A percentile compares a stretch with the other conserved stretches of the same genome.
phyloP scores from a whole-genome alignment of 2,888 invertebrate genomes.

The Tethea ocularis region DNA sequence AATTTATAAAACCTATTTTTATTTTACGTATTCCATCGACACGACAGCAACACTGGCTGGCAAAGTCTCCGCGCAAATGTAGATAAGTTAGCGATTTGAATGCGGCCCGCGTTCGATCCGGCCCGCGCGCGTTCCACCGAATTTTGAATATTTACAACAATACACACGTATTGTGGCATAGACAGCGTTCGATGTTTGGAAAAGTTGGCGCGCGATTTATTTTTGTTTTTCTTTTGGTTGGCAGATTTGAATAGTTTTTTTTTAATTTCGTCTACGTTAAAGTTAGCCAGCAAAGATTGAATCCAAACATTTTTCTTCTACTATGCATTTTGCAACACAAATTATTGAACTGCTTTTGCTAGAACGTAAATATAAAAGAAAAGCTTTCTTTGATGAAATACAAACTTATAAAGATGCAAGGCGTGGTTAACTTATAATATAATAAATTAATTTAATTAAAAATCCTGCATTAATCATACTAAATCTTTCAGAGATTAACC shows the following conservation, averaged over 20 bases:
- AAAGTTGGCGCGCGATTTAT: conserved; percentile 39
- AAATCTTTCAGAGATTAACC: conserved; percentile 27
- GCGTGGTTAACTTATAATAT: background rate
- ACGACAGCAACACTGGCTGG: conserved; percentile 24
- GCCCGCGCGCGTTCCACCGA: conserved; percentile 48
- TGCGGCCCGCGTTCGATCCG: conserved; percentile 71
- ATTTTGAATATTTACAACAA: conserved; percentile 60
- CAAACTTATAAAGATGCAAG: too few relatives aligned
- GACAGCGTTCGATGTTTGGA: conserved; percentile 4
- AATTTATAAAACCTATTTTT: background rate
- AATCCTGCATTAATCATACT: background rate
- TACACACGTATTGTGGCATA: conserved; percentile 36
- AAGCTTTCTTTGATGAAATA: too few relatives aligned
- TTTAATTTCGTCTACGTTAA: background rate
- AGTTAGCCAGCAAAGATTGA: background rate
- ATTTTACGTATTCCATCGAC: conserved; percentile 12
- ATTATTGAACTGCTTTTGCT: too few relatives aligned
- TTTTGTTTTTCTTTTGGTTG: conserved; percentile 36
- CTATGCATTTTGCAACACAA: too few relatives aligned
- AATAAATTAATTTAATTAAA: too few relatives aligned
- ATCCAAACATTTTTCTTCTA: too few relatives aligned
- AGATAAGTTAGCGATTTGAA: conserved; percentile 73
- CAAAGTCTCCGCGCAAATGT: conserved; percentile 42
- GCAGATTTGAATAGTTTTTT: background rate
- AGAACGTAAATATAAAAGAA: too few relatives aligned